Base-by-base conservation (phyloP, 2,113 vertebrate species). In the Lycaon pictus region DNA sequence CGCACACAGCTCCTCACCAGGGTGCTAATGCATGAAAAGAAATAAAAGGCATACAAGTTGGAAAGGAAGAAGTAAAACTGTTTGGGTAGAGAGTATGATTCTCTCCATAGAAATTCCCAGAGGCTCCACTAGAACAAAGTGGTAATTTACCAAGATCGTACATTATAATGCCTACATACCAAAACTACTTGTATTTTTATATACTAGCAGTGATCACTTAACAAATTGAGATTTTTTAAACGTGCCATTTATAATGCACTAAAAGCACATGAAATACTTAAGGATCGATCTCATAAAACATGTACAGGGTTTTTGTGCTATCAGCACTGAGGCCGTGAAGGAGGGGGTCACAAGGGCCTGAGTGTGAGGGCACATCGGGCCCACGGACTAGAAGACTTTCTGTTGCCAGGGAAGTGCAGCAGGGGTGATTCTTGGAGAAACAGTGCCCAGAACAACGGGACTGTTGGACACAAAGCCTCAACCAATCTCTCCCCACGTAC, bases 231-330 rank as follows among this genome's bases (percentile, higher is more conserved):
- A 37, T 4, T 27, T 20, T 35, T 35, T 17, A 11, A 55, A 80
- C 17, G 35, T 71, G 25, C 35, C 11, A n/a, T 23, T 82, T 92
- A 23, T 11, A 55, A 22, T n/a, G 25, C 65, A 9, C 65, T 5
- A 56, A 15, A 71, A 72, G 13, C 37, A 1, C 27, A 48, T 20
- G 11, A 74, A 15, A 15, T 48, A 37, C 37, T 60, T 32, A 22
- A 10, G 80, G 63, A 27, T 5, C 15, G 15, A 5, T 35, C 9
- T 74, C 27, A 51, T 27, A 25, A 22, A 67, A 19, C 58, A 7
- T 0, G 4, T 72, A 0, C 13, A 63, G 43, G 20, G 15, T 16
- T 4, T 62, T 22, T 62, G 0, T 76, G 67, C 29, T 9, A 15
- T 3, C 25, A 53, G 55, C 79, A 7, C 35, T 19, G 27, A 80